These are phyloP conservation scores for Lepidochitona cinerea DNA, from an alignment of 2,888 invertebrate genomes.

Conservation along the genomic window DNA sequence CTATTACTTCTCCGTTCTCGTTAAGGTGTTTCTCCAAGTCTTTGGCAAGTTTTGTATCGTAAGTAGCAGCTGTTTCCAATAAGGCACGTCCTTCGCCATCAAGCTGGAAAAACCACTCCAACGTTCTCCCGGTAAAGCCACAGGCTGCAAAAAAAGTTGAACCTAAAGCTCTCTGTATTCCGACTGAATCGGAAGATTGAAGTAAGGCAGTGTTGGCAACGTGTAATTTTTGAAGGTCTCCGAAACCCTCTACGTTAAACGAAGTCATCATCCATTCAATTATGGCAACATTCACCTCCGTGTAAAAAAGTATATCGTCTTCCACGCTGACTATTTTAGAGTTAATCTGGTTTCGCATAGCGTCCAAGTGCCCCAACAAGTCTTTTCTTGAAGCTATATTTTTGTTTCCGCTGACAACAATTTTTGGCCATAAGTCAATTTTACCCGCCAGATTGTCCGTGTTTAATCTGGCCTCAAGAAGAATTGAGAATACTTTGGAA, in stretches of 20 bases:
- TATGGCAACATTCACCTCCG: neutral
- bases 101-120: neutral
- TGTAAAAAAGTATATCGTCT: neutral
- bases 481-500: too few species aligned
- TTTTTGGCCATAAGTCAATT: neutral
- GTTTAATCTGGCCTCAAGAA: neutral
- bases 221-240: neutral
- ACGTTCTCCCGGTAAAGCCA: neutral
- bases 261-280: neutral
- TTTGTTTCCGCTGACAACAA: neutral
- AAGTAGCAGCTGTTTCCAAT: neutral
- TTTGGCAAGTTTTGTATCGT: neutral
- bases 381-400: neutral
- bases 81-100: neutral
- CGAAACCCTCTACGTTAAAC: neutral
- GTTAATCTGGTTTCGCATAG: neutral
- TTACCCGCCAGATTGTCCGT: neutral
- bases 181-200: neutral
- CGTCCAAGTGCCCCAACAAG: neutral
- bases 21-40: neutral
- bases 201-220: neutral
- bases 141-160: neutral
- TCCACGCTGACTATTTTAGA: neutral
- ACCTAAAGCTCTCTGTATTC: conserved; percentile 5
- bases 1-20: neutral